A percentile compares a stretch with the other conserved stretches of the same genome.
Evolutionary conservation across 2,797 vertebrate genomes (phyloP).

Genomic region (Macrochelys suwanniensis): DNA sequence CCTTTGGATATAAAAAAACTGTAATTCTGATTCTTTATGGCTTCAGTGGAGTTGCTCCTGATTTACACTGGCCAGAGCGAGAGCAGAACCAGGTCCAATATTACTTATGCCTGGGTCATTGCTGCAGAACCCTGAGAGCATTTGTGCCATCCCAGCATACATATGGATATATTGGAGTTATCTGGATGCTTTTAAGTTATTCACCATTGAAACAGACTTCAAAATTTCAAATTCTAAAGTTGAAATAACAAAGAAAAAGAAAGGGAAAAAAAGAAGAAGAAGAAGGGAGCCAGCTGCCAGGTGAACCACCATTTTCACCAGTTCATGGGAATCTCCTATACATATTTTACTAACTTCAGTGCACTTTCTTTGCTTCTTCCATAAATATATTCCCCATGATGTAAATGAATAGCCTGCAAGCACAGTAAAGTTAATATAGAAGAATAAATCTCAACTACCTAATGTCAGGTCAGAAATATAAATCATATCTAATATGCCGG

Average conservation of each 20-base stretch:
- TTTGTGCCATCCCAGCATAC: neutral
- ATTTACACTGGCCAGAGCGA: constrained; percentile 62
- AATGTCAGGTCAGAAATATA: constrained; percentile 79
- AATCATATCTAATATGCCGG: constrained; percentile 76
- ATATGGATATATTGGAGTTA: constrained; percentile 52
- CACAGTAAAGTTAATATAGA: constrained; percentile 71
- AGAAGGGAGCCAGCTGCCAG: constrained; percentile 70
- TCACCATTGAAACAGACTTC: constrained; percentile 37
- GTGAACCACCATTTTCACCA: constrained; percentile 68
- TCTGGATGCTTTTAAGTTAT: constrained; percentile 63
- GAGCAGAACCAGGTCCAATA: neutral
- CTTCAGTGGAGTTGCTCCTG: constrained; percentile 26
- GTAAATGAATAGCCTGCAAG: constrained; percentile 71
- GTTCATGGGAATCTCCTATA: constrained; percentile 58
- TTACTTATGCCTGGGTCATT: constrained; percentile 60
- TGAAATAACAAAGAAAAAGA: constrained; percentile 71
- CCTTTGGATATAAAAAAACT: constrained; percentile 60
- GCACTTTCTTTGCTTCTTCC: constrained; percentile 69
- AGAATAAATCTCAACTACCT: constrained; percentile 77
- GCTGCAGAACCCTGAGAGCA: constrained; percentile 29
- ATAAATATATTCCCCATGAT: constrained; percentile 70
- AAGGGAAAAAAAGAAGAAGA: neutral
- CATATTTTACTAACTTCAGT: constrained; percentile 74
- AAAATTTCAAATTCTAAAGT: constrained; percentile 64
- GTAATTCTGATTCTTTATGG: constrained; percentile 50